Evolutionary conservation across 2,888 invertebrate species (phyloP).

Genomic region (Euproctis similis): DNA sequence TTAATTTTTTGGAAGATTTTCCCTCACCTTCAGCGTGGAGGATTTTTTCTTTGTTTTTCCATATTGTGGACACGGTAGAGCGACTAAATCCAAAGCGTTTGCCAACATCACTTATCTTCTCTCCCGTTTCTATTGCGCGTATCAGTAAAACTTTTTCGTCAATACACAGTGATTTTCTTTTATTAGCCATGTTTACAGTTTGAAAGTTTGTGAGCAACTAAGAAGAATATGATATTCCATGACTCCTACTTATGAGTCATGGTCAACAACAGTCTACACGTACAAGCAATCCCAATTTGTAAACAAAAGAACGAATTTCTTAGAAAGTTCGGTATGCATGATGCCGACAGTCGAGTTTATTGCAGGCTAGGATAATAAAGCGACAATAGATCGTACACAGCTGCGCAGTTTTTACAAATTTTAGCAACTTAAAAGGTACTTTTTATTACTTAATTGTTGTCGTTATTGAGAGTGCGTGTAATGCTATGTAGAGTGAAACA

Average conservation of each 20-base stretch:
- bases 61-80: conserved; percentile 1
- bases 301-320: conserved; percentile 12
- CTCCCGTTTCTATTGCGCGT: conserved; percentile 15
- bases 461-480: conserved; percentile 1
- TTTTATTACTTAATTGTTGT: conserved; percentile 3
- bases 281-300: conserved; percentile 8
- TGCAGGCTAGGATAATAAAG: conserved; percentile 8
- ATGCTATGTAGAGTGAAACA: conserved; percentile 1
- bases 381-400: conserved; percentile 9
- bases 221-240: conserved; percentile 9
- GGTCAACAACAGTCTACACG: conserved; percentile 6
- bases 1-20: not conserved
- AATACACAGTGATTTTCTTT: conserved; percentile 12
- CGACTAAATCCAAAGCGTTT: conserved; percentile 17
- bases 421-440: conserved; percentile 5
- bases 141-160: conserved; percentile 14
- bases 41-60: not conserved
- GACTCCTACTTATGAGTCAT: conserved; percentile 12
- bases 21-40: not conserved
- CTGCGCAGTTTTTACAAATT: conserved; percentile 7
- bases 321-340: conserved; percentile 9
- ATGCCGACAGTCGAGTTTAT: conserved; percentile 8
- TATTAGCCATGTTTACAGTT: conserved; percentile 10
- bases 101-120: conserved; percentile 11
- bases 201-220: conserved; percentile 6